Conservation (phyloP, 2,797 vertebrate genomes). For the Buphagus erythrorhynchus region DNA sequence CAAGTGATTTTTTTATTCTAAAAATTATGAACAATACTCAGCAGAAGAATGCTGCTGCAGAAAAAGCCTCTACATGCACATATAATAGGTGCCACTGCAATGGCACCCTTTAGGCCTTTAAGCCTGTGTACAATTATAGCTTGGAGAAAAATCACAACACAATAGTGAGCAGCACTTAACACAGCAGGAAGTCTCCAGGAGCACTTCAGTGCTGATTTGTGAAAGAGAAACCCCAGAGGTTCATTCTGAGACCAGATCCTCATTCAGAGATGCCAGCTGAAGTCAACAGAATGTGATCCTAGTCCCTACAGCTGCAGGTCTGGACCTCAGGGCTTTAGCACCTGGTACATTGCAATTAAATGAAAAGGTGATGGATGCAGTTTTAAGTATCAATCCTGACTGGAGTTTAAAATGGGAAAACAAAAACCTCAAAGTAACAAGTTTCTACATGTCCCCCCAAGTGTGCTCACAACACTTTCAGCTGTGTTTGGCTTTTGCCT, state of each 20-base stretch:
- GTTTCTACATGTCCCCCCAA: background rate
- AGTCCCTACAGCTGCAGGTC: background rate
- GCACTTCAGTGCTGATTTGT: background rate
- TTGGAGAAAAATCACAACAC: background rate
- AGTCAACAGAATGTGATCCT: background rate
- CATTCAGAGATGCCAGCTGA: background rate
- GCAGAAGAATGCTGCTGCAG: background rate
- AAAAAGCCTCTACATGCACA: background rate
- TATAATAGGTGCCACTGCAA: background rate
- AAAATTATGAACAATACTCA: background rate
- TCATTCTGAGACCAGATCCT: background rate
- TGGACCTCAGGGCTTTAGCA: background rate
- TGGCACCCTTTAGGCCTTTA: background rate
- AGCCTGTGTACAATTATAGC: background rate
- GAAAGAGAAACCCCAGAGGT: background rate
- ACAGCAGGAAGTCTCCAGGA: background rate
- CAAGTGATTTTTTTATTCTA: background rate
- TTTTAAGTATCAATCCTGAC: background rate
- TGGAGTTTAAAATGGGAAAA: background rate
- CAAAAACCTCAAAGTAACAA: background rate
- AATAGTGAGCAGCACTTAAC: background rate
- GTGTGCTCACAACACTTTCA: background rate
- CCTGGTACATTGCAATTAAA: background rate
- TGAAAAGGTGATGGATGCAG: background rate
- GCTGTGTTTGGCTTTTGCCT: background rate